A percentile compares a stretch with the other conserved stretches of the same genome.
phyloP scores from a whole-genome alignment of 2,888 invertebrate genomes.

The Rhagium mordax region DNA sequence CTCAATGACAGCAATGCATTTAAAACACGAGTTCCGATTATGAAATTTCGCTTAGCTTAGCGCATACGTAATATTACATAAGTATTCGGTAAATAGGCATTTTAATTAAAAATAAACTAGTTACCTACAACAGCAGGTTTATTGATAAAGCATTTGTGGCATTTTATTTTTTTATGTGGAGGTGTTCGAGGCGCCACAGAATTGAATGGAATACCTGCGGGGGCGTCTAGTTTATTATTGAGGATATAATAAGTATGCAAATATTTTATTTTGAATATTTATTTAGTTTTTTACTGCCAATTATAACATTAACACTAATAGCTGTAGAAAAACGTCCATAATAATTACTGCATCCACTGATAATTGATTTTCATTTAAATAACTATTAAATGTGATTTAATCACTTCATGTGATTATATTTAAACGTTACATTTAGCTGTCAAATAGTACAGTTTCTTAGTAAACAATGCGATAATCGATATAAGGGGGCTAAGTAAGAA shows the following conservation, averaged over 20 bases:
- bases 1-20: background rate
- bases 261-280: constrained; percentile 36
- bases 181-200: constrained; percentile 38
- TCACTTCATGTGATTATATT: background rate
- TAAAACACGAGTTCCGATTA: background rate
- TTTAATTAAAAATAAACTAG: constrained; percentile 1
- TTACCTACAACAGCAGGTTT: constrained; percentile 14
- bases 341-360: background rate
- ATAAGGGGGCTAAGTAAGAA: background rate
- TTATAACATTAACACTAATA: constrained; percentile 26
- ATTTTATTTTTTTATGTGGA: constrained; percentile 30
- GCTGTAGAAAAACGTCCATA: constrained; percentile 5
- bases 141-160: constrained; percentile 8
- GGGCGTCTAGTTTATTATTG: constrained; percentile 34
- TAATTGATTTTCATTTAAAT: constrained; percentile 30
- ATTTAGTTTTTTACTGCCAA: constrained; percentile 29
- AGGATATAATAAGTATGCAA: constrained; percentile 34
- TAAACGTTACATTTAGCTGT: background rate
- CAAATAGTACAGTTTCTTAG: background rate
- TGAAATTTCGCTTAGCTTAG: background rate
- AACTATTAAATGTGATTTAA: background rate
- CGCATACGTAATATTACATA: background rate
- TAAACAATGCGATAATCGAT: background rate
- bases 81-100: background rate
- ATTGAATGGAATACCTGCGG: constrained; percentile 35